Percentiles rank a stretch among this genome's conserved stretches.
These are phyloP conservation scores for Idris sp. DNA, from an alignment of 1,140 invertebrate species.

Conservation along the genomic window DNA sequence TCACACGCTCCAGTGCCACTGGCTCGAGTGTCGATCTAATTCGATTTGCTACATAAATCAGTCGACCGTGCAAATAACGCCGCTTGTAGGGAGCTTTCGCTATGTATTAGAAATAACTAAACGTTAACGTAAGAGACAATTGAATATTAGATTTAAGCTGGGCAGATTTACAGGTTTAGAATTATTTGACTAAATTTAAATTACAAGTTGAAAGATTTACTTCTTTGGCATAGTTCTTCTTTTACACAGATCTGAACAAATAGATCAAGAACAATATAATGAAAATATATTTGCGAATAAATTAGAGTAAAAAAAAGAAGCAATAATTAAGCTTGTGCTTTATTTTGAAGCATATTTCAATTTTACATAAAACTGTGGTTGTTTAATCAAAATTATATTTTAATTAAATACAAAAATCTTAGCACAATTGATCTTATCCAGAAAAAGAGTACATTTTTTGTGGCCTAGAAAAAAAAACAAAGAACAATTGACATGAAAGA, in stretches of 20 bases:
- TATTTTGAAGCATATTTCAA: no score
- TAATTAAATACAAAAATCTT: no score
- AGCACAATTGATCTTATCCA: no score
- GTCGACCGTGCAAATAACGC: slow-evolving; percentile 64
- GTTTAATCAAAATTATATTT: no score
- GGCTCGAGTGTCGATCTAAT: slow-evolving; percentile 46
- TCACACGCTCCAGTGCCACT: slow-evolving; percentile 17
- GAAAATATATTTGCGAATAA: no score
- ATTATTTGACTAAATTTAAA: slow-evolving; percentile 11
- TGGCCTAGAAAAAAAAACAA: slow-evolving; percentile 28
- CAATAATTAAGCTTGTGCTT: no score
- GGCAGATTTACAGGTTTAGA: slow-evolving; percentile 23
- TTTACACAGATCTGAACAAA: no score
- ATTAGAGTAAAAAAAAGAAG: no score
- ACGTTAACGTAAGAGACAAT: slow-evolving; percentile 25
- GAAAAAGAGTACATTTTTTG: no score
- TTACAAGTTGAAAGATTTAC: slow-evolving; percentile 12
- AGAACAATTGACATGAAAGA: slow-evolving; percentile 37
- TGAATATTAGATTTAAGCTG: slow-evolving; percentile 35
- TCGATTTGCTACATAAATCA: slow-evolving; percentile 64
- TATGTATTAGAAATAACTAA: slow-evolving; percentile 40
- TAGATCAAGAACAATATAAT: no score
- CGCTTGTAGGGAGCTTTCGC: slow-evolving; percentile 10
- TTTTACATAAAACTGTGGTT: no score
- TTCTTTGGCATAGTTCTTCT: not conserved